These are phyloP conservation scores for Geopemphigus sp. DNA, from an alignment of 1,140 invertebrate species.

Conservation along the genomic window DNA sequence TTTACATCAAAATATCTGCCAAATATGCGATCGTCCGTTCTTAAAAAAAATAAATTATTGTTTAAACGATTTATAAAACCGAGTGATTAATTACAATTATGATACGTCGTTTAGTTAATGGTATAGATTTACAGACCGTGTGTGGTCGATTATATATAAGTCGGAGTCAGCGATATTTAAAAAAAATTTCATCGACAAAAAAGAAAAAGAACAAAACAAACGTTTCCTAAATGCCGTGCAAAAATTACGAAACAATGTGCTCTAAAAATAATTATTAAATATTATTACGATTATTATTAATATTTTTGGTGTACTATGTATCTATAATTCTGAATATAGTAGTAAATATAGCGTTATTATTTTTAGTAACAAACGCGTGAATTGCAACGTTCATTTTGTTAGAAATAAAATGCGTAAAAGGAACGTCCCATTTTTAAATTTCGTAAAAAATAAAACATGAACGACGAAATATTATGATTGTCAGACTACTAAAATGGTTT, in stretches of 20 bases:
- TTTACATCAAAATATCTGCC: not conserved
- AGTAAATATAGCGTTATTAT: too few relatives aligned
- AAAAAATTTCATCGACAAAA: conserved; percentile 33
- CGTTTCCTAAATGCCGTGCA: not conserved
- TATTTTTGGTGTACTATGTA: too few relatives aligned
- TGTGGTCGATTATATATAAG: not conserved
- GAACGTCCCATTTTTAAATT: too few relatives aligned
- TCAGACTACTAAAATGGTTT: too few relatives aligned
- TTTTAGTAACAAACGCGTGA: too few relatives aligned
- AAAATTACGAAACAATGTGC: not conserved
- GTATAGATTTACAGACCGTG: not conserved
- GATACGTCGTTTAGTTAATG: not conserved
- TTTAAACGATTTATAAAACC: not conserved
- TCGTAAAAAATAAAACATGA: too few relatives aligned
- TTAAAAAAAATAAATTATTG: not conserved
- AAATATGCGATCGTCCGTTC: not conserved
- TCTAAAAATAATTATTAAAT: not conserved
- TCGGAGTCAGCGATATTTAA: not conserved
- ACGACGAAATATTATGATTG: too few relatives aligned
- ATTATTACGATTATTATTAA: too few relatives aligned
- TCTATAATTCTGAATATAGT: too few relatives aligned
- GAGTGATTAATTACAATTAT: not conserved
- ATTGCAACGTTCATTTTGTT: too few relatives aligned
- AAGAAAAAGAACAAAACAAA: not conserved
- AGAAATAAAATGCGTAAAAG: too few relatives aligned